These are phyloP conservation scores for Lordiphosa stackelbergi DNA, from an alignment of 1,140 invertebrate species.

Conservation along the genomic window DNA sequence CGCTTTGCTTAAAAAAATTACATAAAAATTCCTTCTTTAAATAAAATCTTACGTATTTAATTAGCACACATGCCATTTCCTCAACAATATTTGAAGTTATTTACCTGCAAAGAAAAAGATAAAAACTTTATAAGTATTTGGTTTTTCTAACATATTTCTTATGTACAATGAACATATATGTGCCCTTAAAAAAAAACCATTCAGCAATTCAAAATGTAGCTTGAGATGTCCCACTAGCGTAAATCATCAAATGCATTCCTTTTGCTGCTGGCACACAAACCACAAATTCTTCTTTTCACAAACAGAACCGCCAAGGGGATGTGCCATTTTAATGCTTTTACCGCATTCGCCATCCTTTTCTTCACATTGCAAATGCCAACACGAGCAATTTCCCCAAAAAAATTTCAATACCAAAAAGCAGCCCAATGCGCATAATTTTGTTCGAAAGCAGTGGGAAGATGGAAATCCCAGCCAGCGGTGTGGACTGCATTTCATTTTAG, in stretches of 20 bases:
- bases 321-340: conserved; percentile 1
- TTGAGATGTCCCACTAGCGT: conserved; percentile 46
- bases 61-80: too few species aligned
- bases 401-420: conserved; percentile 56
- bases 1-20: too few species aligned
- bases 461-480: conserved; percentile 11
- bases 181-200: not conserved
- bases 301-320: conserved; percentile 30
- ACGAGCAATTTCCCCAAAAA: conserved; percentile 33
- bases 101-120: conserved; percentile 37
- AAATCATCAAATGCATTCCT: conserved; percentile 52
- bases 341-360: conserved; percentile 2
- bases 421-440: conserved; percentile 62
- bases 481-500: conserved; percentile 60
- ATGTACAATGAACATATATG: not conserved
- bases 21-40: too few species aligned
- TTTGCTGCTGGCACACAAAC: conserved; percentile 18
- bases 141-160: not conserved
- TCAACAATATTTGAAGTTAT: not conserved
- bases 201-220: conserved; percentile 32
- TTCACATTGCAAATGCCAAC: conserved; percentile 33
- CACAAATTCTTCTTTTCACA: conserved; percentile 37
- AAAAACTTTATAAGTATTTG: not conserved
- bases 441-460: conserved; percentile 12
- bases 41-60: too few species aligned